These are phyloP conservation scores for Mastomys coucha DNA, from an alignment of 2,113 vertebrate species.

Conservation along the genomic window DNA sequence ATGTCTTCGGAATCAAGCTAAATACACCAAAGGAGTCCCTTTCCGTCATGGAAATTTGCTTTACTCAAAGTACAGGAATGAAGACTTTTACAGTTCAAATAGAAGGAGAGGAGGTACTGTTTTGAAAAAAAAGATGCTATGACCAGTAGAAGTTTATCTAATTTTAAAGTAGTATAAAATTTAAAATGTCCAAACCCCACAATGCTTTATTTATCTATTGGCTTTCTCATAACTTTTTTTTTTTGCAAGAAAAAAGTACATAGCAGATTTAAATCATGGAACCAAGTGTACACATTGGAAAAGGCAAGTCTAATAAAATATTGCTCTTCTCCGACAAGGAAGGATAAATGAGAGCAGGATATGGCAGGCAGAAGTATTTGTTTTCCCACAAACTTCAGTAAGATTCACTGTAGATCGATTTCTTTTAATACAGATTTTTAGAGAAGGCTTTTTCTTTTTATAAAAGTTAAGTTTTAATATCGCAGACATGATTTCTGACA, in stretches of 20 bases:
- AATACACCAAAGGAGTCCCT: constrained; percentile 12
- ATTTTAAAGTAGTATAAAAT: constrained; percentile 58
- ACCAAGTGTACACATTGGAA: constrained; percentile 44
- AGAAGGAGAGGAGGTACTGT: background rate
- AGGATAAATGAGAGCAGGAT: constrained; percentile 37
- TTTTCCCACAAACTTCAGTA: constrained; percentile 55
- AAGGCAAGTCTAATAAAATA: constrained; percentile 55
- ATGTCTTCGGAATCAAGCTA: constrained; percentile 42
- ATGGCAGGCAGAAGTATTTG: constrained; percentile 58
- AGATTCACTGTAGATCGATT: constrained; percentile 46
- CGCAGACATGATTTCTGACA: constrained; percentile 36
- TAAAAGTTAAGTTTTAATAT: constrained; percentile 42
- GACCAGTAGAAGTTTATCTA: constrained; percentile 32
- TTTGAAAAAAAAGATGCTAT: constrained; percentile 45
- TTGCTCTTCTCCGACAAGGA: constrained; percentile 44
- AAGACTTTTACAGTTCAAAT: background rate
- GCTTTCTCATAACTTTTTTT: constrained; percentile 39
- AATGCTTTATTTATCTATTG: constrained; percentile 57
- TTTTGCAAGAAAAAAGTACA: constrained; percentile 55
- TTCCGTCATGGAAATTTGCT: background rate
- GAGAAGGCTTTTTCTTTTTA: background rate
- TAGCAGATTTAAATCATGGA: constrained; percentile 57
- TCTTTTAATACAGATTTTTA: constrained; percentile 52
- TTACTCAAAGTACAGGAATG: constrained; percentile 48
- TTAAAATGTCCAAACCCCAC: background rate